phyloP scores from a whole-genome alignment of 2,888 invertebrate genomes.

The Hydropsyche betteni region DNA sequence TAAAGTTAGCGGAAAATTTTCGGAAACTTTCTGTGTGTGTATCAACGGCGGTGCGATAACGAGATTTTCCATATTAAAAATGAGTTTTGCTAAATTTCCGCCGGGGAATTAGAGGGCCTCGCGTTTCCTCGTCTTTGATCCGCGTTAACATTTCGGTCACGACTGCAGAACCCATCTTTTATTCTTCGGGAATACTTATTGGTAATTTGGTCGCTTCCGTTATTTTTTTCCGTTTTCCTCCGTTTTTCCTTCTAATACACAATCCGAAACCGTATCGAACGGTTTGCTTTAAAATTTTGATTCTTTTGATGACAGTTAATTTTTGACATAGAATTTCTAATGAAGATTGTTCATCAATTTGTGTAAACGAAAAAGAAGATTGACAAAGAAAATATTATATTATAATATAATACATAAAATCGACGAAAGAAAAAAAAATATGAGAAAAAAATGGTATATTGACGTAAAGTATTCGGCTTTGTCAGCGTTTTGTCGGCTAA shows the following conservation, averaged over 20 bases:
- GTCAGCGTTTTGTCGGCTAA: not conserved
- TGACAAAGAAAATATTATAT: too few relatives aligned
- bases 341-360: too few relatives aligned
- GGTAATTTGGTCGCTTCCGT: conserved; percentile 45
- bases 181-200: conserved; percentile 50
- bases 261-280: conserved; percentile 11
- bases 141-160: conserved; percentile 45
- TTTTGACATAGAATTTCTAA: too few relatives aligned
- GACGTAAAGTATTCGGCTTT: conserved; percentile 1
- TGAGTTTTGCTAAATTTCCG: conserved; percentile 38
- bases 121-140: conserved; percentile 34
- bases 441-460: too few relatives aligned
- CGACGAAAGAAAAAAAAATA: too few relatives aligned
- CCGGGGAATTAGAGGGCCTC: conserved; percentile 35
- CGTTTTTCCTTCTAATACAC: conserved; percentile 6
- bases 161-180: conserved; percentile 46
- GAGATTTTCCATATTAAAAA: conserved; percentile 37
- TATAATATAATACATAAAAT: too few relatives aligned
- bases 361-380: too few relatives aligned
- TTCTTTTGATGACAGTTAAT: not conserved
- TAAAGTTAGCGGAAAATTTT: too few relatives aligned
- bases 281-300: conserved; percentile 21
- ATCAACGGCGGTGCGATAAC: conserved; percentile 6
- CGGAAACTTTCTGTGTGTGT: too few relatives aligned
- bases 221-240: conserved; percentile 12